Evolutionary conservation across 1,140 invertebrate genomes (phyloP).

Genomic region (Eubasilissa regina): DNA sequence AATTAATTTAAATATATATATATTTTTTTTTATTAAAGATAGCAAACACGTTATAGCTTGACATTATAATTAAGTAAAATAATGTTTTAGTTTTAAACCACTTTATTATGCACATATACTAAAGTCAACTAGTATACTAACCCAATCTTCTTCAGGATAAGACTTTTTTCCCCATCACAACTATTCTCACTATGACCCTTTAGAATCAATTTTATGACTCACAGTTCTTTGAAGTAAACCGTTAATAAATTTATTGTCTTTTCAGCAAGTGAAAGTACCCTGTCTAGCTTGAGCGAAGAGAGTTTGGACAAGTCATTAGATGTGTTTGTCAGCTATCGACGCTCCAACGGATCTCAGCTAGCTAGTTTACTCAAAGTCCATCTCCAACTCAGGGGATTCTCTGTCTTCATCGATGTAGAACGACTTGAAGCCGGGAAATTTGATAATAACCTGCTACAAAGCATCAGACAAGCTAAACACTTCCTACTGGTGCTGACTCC

Average conservation of each 20-base stretch:
- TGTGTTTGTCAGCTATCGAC: conserved; percentile 98
- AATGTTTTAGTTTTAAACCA: no score
- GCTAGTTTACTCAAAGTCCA: conserved; percentile 95
- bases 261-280: conserved; percentile 74
- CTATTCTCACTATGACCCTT: not conserved
- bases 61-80: no score
- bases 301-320: conserved; percentile 91
- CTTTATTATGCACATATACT: no score
- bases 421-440: conserved; percentile 97
- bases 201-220: not conserved
- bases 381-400: conserved; percentile 93
- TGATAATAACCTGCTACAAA: conserved; percentile 97
- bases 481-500: conserved; percentile 97
- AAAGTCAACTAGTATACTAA: no score
- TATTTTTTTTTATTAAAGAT: no score
- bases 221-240: not conserved
- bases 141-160: not conserved
- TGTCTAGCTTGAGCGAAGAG: conserved; percentile 79
- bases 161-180: not conserved
- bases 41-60: no score
- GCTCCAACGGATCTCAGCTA: conserved; percentile 98
- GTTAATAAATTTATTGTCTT: conserved; percentile 55
- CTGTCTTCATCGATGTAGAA: conserved; percentile 97
- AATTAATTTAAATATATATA: no score
- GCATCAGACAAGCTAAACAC: conserved; percentile 96